Evolutionary conservation across 2,888 invertebrate species (phyloP), one percentile per base, ranked within the genome.

Genomic region (Atethmia centrago): DNA sequence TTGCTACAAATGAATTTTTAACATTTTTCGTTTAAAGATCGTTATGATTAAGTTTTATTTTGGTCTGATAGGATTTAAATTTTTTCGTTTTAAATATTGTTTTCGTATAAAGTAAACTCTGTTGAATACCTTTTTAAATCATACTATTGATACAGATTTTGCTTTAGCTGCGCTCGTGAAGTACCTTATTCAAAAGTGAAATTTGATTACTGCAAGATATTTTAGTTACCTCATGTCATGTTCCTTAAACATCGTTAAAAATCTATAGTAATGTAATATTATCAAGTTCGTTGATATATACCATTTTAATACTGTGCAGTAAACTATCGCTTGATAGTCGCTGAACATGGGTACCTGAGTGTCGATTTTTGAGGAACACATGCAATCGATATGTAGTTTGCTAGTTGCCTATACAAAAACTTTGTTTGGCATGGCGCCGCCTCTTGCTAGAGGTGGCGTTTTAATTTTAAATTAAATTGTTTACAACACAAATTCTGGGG

Each of bases 401-500:
- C 40, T 68, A 72, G 67, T 73, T 49, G 74, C 68, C 55, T 83
- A 68, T 65, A 71, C 58, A 74, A 77, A 59, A 47, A 25, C 81
- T 77, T 83, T 62, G 76, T 82, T 84, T 69, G 79, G 71, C 73
- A 70, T 56, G 51, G 63, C 49, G 59, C 36, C 51, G 53, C 74
- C 70, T 75, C 62, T 31, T 47, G 62, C 66, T 42, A 31, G 76
- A 76, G 77, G 72, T 72, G 79, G 68, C 62, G 77, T 84, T 85
- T 82, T 88, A 84, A 88, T 90, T 87, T 87, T 90, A 69, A 82
- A 79, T 67, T 72, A 83, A 82, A 84, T 86, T 85, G 66, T 86
- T 92, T 90, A 87, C 88, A 79, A 93, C 92, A 93, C 89, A 92
- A 92, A 92, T 91, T 94, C 93, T 92, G 95, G 95, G 95, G 95